Conservation (phyloP, 2,888 invertebrate species). For the Phortica okadai region DNA sequence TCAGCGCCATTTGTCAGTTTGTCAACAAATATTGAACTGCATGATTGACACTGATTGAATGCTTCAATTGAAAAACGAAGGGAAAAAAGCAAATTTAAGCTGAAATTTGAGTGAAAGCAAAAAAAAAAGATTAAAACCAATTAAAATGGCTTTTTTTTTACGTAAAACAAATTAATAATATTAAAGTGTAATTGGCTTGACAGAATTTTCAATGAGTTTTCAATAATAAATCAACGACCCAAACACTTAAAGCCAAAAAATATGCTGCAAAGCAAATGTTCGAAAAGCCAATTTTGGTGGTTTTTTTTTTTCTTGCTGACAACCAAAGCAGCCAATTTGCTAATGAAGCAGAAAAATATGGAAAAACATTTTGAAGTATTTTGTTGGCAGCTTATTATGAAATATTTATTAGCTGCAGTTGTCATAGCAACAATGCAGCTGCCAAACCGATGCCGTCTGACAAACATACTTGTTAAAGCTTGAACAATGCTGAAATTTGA, state of each 20-base stretch:
- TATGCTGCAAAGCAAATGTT: no score
- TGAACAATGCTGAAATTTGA: slow-evolving; percentile 18
- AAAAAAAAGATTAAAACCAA: background rate
- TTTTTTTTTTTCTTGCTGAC: background rate
- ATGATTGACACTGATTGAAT: background rate
- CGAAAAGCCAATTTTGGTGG: background rate
- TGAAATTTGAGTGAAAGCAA: background rate
- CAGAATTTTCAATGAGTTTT: background rate
- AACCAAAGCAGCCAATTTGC: slow-evolving; percentile 49
- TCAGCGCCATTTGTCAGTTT: background rate
- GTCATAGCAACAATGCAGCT: slow-evolving; percentile 19
- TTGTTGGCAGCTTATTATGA: slow-evolving; percentile 36
- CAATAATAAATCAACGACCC: no score
- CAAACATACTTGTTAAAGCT: background rate
- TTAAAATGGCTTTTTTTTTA: no score
- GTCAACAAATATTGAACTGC: background rate
- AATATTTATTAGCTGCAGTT: slow-evolving; percentile 47
- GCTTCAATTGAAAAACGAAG: background rate
- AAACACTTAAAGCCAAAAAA: no score
- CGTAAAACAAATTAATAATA: background rate
- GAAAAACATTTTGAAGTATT: slow-evolving; percentile 39
- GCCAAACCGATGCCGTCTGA: background rate
- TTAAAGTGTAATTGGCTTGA: background rate
- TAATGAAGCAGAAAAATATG: slow-evolving; percentile 51
- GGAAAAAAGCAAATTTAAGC: background rate